Percentiles rank a stretch among this genome's conserved stretches.
These are phyloP conservation scores for Orbicella faveolata DNA, from an alignment of 64 coral and sea anemone genomes.

Conservation along the genomic window DNA sequence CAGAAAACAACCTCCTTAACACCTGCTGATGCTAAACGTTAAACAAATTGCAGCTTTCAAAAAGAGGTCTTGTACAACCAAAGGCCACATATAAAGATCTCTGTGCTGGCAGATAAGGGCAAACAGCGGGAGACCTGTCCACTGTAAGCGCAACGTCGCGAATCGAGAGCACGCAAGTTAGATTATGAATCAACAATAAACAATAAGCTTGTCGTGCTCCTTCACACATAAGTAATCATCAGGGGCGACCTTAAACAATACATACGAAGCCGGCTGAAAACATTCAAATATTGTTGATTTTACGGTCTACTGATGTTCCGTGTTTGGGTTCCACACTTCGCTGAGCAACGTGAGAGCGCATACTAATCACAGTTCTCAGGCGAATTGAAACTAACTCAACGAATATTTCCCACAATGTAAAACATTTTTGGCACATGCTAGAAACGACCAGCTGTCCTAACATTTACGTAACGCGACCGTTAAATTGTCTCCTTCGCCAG, in stretches of 20 bases:
- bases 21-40: neutral
- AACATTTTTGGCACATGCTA: neutral
- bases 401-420: neutral
- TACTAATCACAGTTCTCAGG: constrained; percentile 39
- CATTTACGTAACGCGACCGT: too few species aligned
- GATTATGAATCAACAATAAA: constrained; percentile 6
- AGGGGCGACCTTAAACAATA: constrained; percentile 13
- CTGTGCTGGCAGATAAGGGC: neutral
- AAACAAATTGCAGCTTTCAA: neutral
- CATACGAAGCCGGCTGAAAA: constrained; percentile 8
- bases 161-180: neutral
- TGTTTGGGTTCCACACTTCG: constrained; percentile 27
- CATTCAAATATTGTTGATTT: constrained; percentile 35
- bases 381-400: neutral
- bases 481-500: too few species aligned
- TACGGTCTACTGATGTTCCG: neutral
- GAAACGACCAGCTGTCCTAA: neutral
- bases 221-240: constrained; percentile 4
- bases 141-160: neutral
- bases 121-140: neutral
- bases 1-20: neutral
- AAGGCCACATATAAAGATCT: neutral
- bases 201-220: constrained; percentile 3
- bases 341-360: constrained; percentile 48
- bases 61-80: neutral